These are phyloP conservation scores for Lamproptera curius DNA, from an alignment of 2,888 invertebrate species.

Conservation along the genomic window DNA sequence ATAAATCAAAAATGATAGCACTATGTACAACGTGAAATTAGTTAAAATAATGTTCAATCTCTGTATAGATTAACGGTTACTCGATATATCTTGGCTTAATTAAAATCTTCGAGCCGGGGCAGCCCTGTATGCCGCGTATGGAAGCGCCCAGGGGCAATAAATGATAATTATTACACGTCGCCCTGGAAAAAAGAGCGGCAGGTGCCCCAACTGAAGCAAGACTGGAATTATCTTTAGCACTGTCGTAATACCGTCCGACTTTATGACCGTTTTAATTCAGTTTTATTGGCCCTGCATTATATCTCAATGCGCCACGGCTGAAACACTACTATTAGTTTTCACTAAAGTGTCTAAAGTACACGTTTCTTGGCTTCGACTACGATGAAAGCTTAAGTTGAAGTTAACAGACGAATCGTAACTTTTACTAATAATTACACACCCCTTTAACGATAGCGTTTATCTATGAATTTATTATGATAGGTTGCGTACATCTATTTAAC, in stretches of 20 bases:
- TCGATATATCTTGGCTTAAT: background rate
- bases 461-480: no score
- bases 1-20: no score
- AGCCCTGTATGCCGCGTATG: background rate
- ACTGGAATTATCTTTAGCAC: constrained; percentile 3
- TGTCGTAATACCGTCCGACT: background rate
- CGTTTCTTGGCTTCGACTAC: background rate
- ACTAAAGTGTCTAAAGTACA: background rate
- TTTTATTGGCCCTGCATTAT: background rate
- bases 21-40: no score
- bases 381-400: no score
- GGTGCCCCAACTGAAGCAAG: constrained; percentile 5
- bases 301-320: background rate
- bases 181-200: constrained; percentile 5
- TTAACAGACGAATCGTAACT: no score
- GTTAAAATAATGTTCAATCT: no score
- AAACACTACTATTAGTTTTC: background rate
- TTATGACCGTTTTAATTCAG: constrained; percentile 9
- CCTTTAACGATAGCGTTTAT: no score
- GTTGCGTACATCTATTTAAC: no score
- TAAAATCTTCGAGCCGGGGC: background rate
- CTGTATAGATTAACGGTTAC: no score
- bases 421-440: no score
- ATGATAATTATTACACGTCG: constrained; percentile 16
- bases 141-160: constrained; percentile 14